phyloP scores from a whole-genome alignment of 2,888 invertebrate genomes.

The Omphaloscelis lunosa region DNA sequence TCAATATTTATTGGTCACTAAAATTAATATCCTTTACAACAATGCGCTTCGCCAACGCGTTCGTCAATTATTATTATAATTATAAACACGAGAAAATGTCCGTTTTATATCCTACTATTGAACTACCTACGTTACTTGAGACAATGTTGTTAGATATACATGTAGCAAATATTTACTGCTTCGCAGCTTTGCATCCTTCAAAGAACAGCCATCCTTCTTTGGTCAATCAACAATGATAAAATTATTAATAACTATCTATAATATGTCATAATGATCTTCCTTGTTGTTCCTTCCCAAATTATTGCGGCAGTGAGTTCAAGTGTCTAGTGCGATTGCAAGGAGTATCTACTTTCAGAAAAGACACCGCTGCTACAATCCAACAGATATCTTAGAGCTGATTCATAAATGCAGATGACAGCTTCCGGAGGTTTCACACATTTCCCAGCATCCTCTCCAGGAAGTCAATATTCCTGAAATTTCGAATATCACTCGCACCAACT shows the following conservation, averaged over 20 bases:
- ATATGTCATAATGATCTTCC: no score
- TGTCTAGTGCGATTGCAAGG: no score
- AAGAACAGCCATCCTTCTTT: slow-evolving; percentile 13
- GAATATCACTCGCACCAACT: neutral
- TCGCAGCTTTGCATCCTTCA: neutral
- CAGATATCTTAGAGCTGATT: neutral
- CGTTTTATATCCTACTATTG: slow-evolving; percentile 14
- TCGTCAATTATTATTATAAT: slow-evolving; percentile 57
- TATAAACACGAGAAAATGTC: slow-evolving; percentile 24
- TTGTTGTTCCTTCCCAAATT: neutral
- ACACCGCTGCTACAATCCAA: neutral
- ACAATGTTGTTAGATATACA: slow-evolving; percentile 4
- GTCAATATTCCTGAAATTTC: neutral
- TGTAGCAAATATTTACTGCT: neutral
- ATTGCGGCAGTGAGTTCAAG: no score
- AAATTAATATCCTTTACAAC: slow-evolving; percentile 78
- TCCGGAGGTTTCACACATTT: neutral
- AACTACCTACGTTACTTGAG: slow-evolving; percentile 15
- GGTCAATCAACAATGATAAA: neutral
- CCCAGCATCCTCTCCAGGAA: neutral
- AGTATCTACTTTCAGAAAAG: no score
- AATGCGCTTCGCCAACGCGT: slow-evolving; percentile 68
- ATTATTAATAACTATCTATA: neutral
- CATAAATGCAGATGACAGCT: neutral
- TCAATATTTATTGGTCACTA: slow-evolving; percentile 79